Base-by-base conservation (phyloP, 2,113 vertebrate genomes). In the Phaetusa simplex region DNA sequence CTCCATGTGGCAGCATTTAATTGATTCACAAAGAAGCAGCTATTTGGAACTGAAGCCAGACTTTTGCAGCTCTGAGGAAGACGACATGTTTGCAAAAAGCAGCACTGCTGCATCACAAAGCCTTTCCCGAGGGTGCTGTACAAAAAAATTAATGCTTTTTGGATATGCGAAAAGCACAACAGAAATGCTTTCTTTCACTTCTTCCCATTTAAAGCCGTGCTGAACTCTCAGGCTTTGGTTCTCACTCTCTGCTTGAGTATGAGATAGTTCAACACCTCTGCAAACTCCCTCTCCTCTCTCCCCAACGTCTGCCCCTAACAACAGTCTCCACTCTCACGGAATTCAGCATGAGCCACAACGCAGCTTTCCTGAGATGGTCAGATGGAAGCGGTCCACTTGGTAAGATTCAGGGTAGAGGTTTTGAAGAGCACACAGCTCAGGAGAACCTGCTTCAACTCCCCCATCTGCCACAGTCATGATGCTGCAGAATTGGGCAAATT, bases 21-120 rank as follows among this genome's bases (percentile, higher is more conserved):
- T 79, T 87, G 94, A 90, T 95, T 94, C 86, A 67, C 92, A 92
- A 76, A 95, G 87, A 11, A 95, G 95, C 77, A 94, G 95, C 95
- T 82, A 83, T 34, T 82, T 79, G 95, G 66, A 91, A 52, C 71
- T 15, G 62, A 9, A 95, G 88, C 82, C 90, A 92, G 91, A 3
- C 52, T 92, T 9, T 11, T 36, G 53, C 71, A 90, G 84, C 86
- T 82, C 83, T 5, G 59, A 73, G 87, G 66, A 92, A 86, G 76
- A 72, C 58, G 34, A 65, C 5, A 7, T 8, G 59, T 47, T 66
- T 87, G 95, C 42, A 66, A 43, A 69, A 49, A 70, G 86, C 89
- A 56, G 52, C 80, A 49, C 36, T 38, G 76, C 58, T 42, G 29
- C 79, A 59, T 59, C 58, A 83, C 64, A 2, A 47, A 55, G 38